Conservation (phyloP, 1,140 invertebrate species). For the Neotoxoptera formosana region DNA sequence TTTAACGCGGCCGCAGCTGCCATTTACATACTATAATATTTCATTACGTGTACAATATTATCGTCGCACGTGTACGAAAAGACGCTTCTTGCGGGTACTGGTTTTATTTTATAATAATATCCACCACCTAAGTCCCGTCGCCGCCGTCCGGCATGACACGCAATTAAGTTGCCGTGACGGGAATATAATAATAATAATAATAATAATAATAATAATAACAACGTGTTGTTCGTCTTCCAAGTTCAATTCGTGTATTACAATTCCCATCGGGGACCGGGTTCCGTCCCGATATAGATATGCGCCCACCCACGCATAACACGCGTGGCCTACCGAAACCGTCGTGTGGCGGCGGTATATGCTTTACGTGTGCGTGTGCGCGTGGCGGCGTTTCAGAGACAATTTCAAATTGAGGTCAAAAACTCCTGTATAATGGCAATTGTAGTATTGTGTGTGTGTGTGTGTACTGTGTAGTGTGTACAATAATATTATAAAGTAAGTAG, state of each 20-base stretch:
- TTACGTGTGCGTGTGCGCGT: neutral
- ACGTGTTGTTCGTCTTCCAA: constrained; percentile 8
- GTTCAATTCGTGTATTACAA: neutral
- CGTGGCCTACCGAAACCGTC: neutral
- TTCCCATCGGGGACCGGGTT: neutral
- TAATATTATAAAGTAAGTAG: neutral
- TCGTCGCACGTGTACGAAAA: neutral
- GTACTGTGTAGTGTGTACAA: too few relatives aligned
- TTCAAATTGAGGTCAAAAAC: constrained; percentile 12
- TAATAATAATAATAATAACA: neutral
- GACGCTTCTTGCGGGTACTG: neutral
- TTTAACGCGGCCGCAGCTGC: neutral
- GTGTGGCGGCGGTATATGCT: neutral
- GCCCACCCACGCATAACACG: constrained; percentile 26
- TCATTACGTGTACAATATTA: neutral
- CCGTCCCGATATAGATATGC: neutral
- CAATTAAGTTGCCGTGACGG: constrained; percentile 38
- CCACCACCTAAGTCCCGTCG: neutral
- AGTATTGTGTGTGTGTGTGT: neutral
- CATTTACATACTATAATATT: neutral
- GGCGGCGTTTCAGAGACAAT: neutral
- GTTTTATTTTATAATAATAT: neutral
- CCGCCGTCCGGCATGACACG: neutral
- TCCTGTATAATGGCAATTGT: neutral
- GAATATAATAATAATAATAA: constrained; percentile 13